Conservation (phyloP, 2,113 vertebrate species). For the Dicrurus megarhynchus region DNA sequence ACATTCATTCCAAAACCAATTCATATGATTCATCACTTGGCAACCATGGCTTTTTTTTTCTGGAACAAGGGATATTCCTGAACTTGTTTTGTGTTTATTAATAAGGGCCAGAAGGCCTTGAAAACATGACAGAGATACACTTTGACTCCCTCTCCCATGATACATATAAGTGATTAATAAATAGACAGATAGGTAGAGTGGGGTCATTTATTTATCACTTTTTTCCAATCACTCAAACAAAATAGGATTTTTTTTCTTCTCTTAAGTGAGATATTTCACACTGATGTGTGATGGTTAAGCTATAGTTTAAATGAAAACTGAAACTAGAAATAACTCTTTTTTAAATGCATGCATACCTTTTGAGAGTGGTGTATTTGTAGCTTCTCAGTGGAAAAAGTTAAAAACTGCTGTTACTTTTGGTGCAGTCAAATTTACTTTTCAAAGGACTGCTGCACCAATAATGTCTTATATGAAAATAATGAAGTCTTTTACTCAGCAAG, state of each 20-base stretch:
- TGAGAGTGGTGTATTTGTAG: neutral
- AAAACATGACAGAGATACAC: neutral
- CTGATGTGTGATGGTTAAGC: neutral
- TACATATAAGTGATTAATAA: neutral
- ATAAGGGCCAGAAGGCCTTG: neutral
- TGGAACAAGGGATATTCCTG: neutral
- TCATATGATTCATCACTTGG: neutral
- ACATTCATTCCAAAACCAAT: neutral
- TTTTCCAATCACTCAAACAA: neutral
- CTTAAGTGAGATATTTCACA: neutral
- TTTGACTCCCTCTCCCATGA: neutral
- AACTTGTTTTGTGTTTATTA: neutral
- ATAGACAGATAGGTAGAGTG: neutral
- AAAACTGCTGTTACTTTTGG: neutral
- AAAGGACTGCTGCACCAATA: neutral
- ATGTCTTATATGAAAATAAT: neutral
- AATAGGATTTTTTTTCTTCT: neutral
- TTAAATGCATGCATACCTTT: neutral
- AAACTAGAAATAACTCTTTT: neutral
- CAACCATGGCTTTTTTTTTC: neutral
- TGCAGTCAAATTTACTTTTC: neutral
- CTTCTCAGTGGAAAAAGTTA: neutral
- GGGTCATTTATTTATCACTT: neutral
- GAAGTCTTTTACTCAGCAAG: neutral
- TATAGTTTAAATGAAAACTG: neutral